Evolutionary conservation across 2,888 invertebrate genomes (phyloP).

Genomic region (Petrolisthes manimaculis): DNA sequence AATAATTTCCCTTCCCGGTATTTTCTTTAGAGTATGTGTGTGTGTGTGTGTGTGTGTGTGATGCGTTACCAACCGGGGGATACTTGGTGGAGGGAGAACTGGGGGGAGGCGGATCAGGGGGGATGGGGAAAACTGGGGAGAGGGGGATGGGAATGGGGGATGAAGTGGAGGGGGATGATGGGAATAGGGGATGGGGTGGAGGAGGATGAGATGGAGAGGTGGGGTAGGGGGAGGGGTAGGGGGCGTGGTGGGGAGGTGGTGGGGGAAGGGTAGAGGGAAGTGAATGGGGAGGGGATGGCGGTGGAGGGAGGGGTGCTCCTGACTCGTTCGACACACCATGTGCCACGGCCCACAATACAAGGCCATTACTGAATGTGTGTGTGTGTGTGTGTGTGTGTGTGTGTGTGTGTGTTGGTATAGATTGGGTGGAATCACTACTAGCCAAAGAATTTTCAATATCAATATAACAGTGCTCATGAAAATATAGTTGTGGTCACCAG

Average conservation of each 20-base stretch:
- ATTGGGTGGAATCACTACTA: not conserved
- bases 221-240: not conserved
- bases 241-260: not conserved
- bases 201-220: not conserved
- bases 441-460: not conserved
- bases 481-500: not conserved
- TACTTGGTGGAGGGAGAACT: not conserved
- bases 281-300: not conserved
- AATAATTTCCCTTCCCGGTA: too few relatives aligned
- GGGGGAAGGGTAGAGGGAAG: not conserved
- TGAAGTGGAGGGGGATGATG: not conserved
- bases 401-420: not conserved
- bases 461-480: not conserved
- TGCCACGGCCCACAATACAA: too few relatives aligned
- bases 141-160: not conserved
- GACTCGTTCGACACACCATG: too few relatives aligned
- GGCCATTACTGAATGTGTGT: constrained; percentile 13
- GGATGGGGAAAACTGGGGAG: not conserved
- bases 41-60: too few relatives aligned
- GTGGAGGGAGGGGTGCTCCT: not conserved
- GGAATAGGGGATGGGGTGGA: not conserved
- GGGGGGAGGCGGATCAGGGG: not conserved
- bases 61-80: too few relatives aligned
- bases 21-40: too few relatives aligned
- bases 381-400: constrained; percentile 18